Base-by-base conservation (phyloP, 2,797 vertebrate species). In the Sciurus vulgaris region DNA sequence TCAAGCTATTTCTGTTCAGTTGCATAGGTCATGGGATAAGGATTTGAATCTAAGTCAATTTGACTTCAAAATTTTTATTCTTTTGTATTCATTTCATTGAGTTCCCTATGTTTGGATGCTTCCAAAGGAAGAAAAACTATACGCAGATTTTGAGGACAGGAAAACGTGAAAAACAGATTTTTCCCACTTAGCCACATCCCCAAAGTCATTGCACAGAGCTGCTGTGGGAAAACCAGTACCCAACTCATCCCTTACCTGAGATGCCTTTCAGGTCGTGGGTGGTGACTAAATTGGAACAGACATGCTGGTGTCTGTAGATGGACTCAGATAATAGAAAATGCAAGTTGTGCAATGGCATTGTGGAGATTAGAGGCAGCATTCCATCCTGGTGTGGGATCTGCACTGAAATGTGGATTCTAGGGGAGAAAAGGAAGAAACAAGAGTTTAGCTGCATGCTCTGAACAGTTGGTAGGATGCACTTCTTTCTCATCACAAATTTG, bases 321-420 rank as follows among this genome's bases (percentile, higher is more conserved):
- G 99, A 99, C 98, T 99, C 99, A 0, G 99, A 99, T 35, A 99
- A 98, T 28, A 99, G 99, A 97, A 99, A 99, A 93, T 99, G 99
- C 94, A 99, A 98, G 97, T 99, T 99, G 99, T 99, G 99, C 91
- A 99, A 97, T 0, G 99, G 99, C 99, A 99, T 99, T 44, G 99
- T 99, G 96, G 99, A 99, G 97, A 99, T 98, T 54, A 99, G 99
- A 4, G 99, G 99, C 87, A 99, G 98, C 99, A 99, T 99, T 2
- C 99, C 99, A 0, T 99, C 99, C 98, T 99, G 99, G 94, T 99
- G 99, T 11, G 99, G 99, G 95, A 99, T 99, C 98, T 99, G 99
- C 97, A 99, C 99, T 0, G 99, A 99, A 95, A 99, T 99, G 89
- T 99, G 99, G 98, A 99, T 99, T 73, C 99, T 99, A 73, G 49